phyloP scores from a whole-genome alignment of 1,140 invertebrate genomes.

The Neodiprion virginianus region DNA sequence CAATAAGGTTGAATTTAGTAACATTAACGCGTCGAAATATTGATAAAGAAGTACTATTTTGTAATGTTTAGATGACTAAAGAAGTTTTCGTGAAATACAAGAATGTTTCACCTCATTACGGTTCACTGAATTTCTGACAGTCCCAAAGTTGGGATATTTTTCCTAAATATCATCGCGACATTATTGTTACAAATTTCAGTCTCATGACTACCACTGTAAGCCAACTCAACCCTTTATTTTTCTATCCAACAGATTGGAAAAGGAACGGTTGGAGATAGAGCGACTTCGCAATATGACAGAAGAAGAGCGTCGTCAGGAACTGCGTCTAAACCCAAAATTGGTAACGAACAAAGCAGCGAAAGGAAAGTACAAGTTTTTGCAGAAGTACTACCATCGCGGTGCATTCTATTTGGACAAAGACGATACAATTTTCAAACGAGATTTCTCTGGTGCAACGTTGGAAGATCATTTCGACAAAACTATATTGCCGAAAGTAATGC shows the following conservation, averaged over 20 bases:
- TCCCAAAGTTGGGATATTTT: constrained; percentile 22
- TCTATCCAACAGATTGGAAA: constrained; percentile 67
- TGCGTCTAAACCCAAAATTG: constrained; percentile 90
- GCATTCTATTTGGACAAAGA: constrained; percentile 98
- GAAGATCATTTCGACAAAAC: constrained; percentile 99
- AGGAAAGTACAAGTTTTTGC: constrained; percentile 99
- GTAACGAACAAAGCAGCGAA: constrained; percentile 96
- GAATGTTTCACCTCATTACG: too few relatives aligned
- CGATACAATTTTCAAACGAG: constrained; percentile 90
- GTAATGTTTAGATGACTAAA: constrained; percentile 27
- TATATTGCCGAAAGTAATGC: constrained; percentile 99
- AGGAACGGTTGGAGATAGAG: constrained; percentile 91
- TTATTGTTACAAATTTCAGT: too few relatives aligned
- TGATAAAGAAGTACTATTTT: too few relatives aligned
- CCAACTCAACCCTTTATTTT: constrained; percentile 27
- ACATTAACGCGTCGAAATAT: too few relatives aligned
- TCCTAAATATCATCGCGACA: not conserved
- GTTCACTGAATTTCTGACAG: too few relatives aligned
- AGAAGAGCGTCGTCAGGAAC: constrained; percentile 90
- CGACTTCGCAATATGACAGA: constrained; percentile 94
- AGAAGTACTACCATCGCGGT: constrained; percentile 99
- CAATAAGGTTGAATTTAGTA: too few relatives aligned
- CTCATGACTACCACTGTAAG: not conserved
- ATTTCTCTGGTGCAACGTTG: constrained; percentile 95
- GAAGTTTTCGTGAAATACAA: constrained; percentile 10